phyloP scores from a whole-genome alignment of 35 echinoderm and acorn worm genomes.

The Ophioderma brevispina region DNA sequence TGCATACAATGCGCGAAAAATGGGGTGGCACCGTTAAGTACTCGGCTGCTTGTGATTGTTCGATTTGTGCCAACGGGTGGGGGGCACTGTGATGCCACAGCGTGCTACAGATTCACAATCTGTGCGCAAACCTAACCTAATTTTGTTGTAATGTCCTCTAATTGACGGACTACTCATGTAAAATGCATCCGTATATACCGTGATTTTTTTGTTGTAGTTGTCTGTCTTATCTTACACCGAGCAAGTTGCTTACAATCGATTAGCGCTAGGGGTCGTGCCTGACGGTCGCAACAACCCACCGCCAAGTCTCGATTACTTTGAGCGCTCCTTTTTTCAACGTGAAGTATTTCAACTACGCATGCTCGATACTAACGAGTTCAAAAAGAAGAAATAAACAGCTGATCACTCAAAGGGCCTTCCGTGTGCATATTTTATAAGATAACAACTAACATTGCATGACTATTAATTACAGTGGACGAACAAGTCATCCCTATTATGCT shows the following conservation, averaged over 20 bases:
- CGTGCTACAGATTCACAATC: background rate
- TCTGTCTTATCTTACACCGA: constrained; percentile 5
- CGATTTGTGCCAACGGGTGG: background rate
- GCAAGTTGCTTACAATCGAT: background rate
- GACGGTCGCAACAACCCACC: background rate
- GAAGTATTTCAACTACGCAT: background rate
- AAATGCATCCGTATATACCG: background rate
- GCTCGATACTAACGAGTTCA: background rate
- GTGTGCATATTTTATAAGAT: too few species aligned
- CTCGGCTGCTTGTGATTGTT: constrained; percentile 1
- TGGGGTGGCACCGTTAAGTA: background rate
- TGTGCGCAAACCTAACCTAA: background rate
- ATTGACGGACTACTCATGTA: background rate
- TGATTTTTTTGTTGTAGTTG: background rate
- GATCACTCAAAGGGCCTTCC: too few species aligned
- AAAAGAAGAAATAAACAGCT: too few species aligned
- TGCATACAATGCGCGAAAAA: background rate
- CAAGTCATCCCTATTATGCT: too few species aligned
- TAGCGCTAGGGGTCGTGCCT: background rate
- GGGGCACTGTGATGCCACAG: background rate
- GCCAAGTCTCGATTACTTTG: background rate
- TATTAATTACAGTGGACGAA: too few species aligned
- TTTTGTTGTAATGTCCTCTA: background rate
- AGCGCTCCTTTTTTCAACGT: background rate
- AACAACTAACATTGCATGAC: too few species aligned